These are phyloP conservation scores for Girardinichthys multiradiatus DNA, from an alignment of 2,113 vertebrate genomes.

Conservation along the genomic window DNA sequence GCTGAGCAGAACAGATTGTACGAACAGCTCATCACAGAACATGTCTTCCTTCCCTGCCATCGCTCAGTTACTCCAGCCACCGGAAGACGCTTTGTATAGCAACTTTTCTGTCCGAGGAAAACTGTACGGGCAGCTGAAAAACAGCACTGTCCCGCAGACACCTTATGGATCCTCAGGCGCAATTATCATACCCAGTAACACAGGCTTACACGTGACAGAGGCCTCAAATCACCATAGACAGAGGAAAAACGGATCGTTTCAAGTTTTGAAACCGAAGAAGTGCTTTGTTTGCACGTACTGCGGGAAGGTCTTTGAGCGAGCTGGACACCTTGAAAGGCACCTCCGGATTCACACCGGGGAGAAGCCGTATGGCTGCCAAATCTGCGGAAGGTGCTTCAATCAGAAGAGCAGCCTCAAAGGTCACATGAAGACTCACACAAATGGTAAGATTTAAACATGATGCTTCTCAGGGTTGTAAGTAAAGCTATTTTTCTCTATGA, in stretches of 20 bases:
- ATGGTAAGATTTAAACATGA: slow-evolving; percentile 35
- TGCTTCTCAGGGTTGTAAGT: too few relatives aligned
- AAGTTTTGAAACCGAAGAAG: slow-evolving; percentile 63
- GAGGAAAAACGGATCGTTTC: slow-evolving; percentile 24
- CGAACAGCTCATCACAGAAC: slow-evolving; percentile 16
- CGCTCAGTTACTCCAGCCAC: slow-evolving; percentile 23
- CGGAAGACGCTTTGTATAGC: slow-evolving; percentile 48
- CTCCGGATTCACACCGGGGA: slow-evolving; percentile 78
- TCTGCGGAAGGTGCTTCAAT: slow-evolving; percentile 78
- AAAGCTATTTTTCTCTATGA: too few relatives aligned
- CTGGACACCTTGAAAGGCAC: slow-evolving; percentile 73
- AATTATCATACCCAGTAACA: not conserved
- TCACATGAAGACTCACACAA: slow-evolving; percentile 76
- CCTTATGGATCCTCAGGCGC: slow-evolving; percentile 32
- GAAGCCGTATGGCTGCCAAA: slow-evolving; percentile 76
- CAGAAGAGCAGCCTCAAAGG: slow-evolving; percentile 78
- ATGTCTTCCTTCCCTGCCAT: slow-evolving; percentile 19
- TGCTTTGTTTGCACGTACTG: slow-evolving; percentile 75
- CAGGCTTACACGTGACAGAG: not conserved
- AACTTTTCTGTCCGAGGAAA: slow-evolving; percentile 50
- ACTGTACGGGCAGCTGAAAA: slow-evolving; percentile 31
- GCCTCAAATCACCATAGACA: slow-evolving; percentile 9
- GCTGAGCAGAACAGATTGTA: slow-evolving; percentile 24
- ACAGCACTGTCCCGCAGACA: slow-evolving; percentile 20
- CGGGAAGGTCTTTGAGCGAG: slow-evolving; percentile 72